phyloP scores from a whole-genome alignment of 2,113 vertebrate genomes.

The Pterophyllum scalare region DNA sequence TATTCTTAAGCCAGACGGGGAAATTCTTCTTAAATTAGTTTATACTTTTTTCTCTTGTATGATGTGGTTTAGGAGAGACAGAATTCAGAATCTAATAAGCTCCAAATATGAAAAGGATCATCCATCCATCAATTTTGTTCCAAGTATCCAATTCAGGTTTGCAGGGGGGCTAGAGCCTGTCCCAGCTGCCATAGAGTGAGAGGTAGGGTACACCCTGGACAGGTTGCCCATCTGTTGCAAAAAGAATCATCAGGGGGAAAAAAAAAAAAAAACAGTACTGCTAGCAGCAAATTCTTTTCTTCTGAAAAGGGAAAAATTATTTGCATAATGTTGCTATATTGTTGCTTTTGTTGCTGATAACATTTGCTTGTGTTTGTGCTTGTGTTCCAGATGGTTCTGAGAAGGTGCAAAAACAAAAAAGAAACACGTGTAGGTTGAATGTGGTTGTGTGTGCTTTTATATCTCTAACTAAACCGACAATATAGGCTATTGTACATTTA shows the following conservation, averaged over 20 bases:
- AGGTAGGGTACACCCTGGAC: too few species aligned
- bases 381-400: not conserved
- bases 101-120: not conserved
- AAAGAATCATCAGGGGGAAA: too few species aligned
- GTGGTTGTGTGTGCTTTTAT: not conserved
- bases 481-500: not conserved
- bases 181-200: too few species aligned
- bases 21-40: not conserved
- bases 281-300: rapidly evolving
- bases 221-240: too few species aligned
- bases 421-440: not conserved
- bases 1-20: not conserved
- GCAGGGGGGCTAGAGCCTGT: not conserved
- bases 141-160: too few species aligned
- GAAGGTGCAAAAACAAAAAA: not conserved
- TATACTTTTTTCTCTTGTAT: too few species aligned
- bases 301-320: not conserved
- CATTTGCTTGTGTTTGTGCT: not conserved
- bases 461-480: not conserved
- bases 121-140: too few species aligned
- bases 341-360: not conserved
- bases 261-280: not conserved
- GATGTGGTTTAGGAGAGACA: too few species aligned
- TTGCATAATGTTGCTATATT: not conserved
- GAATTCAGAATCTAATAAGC: not conserved